A percentile compares a stretch with the other conserved stretches of the same genome.
Evolutionary conservation across 2,113 vertebrate genomes (phyloP).

Genomic region (Trichechus manatus): DNA sequence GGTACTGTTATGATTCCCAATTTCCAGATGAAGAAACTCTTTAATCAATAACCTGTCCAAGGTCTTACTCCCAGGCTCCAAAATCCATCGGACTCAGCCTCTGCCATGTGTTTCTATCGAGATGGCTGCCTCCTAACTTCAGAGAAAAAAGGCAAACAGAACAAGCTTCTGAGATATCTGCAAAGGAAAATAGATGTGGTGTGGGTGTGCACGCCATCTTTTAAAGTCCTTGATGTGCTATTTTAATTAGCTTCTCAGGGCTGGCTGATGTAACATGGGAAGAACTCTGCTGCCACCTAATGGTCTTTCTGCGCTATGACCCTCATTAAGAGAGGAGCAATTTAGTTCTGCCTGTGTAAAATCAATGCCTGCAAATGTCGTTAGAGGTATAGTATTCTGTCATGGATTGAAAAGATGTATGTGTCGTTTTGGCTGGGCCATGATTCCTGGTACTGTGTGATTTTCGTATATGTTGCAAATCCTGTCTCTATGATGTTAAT

Average conservation of each 20-base stretch:
- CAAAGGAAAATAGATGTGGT: not conserved
- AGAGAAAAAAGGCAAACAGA: not conserved
- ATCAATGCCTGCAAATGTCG: not conserved
- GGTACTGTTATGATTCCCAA: not conserved
- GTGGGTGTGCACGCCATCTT: not conserved
- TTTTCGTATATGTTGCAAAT: too few relatives aligned
- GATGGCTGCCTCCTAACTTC: not conserved
- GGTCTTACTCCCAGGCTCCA: not conserved
- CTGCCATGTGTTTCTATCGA: not conserved
- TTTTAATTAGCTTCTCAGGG: not conserved
- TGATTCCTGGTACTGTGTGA: too few relatives aligned
- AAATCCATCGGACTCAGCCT: not conserved
- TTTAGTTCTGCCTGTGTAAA: not conserved
- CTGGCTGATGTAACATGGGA: fast-evolving
- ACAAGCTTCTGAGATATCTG: not conserved
- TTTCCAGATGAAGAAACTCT: not conserved
- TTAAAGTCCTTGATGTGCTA: not conserved
- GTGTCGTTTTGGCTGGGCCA: too few relatives aligned
- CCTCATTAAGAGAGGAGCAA: not conserved
- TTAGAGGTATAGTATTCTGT: not conserved
- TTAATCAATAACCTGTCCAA: not conserved
- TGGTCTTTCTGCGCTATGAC: not conserved
- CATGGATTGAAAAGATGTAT: too few relatives aligned
- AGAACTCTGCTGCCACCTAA: constrained; percentile 85
- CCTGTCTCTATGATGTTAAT: too few relatives aligned